Evolutionary conservation across 2,797 vertebrate species (phyloP), one percentile per base, ranked within the genome.

Genomic region (Pelochelys cantorii): DNA sequence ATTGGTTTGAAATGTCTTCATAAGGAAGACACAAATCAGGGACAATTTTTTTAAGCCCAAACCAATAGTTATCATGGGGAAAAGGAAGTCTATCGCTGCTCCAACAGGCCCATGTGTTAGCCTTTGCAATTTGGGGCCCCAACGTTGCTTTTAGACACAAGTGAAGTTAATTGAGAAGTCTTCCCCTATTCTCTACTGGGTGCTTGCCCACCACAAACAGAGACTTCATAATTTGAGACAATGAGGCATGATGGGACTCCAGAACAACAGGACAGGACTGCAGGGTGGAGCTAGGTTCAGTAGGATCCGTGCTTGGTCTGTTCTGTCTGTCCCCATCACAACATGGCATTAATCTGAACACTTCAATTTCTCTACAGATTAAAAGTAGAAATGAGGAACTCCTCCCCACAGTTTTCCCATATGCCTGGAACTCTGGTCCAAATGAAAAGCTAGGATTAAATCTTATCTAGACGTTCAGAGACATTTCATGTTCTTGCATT

Each of bases 61-160:
- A 81, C 0, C 78, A 71, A 92, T 75, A 55, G 86, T 37, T 59
- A 87, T 48, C 79, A 77, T 81, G 55, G 82, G 87, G 81, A 48
- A 34, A 34, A 78, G 59, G 60, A n/a, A 81, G 18, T 75, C 52
- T 34, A 79, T 71, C 56, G 22, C 12, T 53, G 10, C 53, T 52
- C 65, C 37, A 81, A 77, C 3, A 71, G 62, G 15, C 0, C 79
- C 0, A 37, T 31, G 79, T 62, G 86, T 84, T 80, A 89, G 68
- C 56, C 9, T 5, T 88, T 86, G 4, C 17, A 78, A 3, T 12
- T 84, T 77, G 62, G 82, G 71, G 57, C 31, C 31, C 1, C 1
- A 92, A 82, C 65, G 79, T 82, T 90, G 68, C 52, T 85, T 68
- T 86, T 80, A 85, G 79, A 81, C 54, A 82, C 79, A 78, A 85